Base-by-base conservation (phyloP, 2,113 vertebrate genomes). In the Cairina moschata region DNA sequence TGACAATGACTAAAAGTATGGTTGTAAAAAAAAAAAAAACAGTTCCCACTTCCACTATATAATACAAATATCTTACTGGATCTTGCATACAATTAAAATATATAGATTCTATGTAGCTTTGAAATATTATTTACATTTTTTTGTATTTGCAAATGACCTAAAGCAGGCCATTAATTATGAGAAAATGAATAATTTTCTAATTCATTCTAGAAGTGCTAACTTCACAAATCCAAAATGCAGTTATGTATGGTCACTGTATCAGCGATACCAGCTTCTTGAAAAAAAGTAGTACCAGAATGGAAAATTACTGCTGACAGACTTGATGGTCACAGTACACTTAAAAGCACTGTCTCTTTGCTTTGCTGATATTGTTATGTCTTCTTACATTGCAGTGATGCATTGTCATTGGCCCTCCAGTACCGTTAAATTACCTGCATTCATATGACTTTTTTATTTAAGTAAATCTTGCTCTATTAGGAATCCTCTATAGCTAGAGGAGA, bases 31-130 rank as follows among this genome's bases (percentile, higher is more conserved):
- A 46, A 88, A 50, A 15, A 36, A 25, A 36, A 62, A 52, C 25
- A 60, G 60, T 32, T 79, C 40, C 93, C 36, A 18, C 17, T 86
- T 95, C 7, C 76, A 95, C 96, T 97, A 86, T 5, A 58, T 83
- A 80, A 80, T 68, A 34, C 11, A 60, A 18, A 81, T 25, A 85
- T 23, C 12, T 85, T 88, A 95, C 68, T 90, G 58, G 46, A 54
- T 89, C 77, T 55, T 86, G n/a, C 29, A 42, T 81, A 48, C 44
- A 91, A 71, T 93, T 91, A 87, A 36, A 88, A 68, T 48, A 0
- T 6, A 50, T 22, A 25, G 48, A 50, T 50, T 50, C 48, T 25
- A 25, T 7, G 22, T 50, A 50, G 22, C 22, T 25, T 25, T 50
- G 22, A 50, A 23, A 11, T 50, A 50, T 50, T 50, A 25, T 11